Evolutionary conservation across 2,888 invertebrate species (phyloP).

Genomic region (Branchellion lobata): DNA sequence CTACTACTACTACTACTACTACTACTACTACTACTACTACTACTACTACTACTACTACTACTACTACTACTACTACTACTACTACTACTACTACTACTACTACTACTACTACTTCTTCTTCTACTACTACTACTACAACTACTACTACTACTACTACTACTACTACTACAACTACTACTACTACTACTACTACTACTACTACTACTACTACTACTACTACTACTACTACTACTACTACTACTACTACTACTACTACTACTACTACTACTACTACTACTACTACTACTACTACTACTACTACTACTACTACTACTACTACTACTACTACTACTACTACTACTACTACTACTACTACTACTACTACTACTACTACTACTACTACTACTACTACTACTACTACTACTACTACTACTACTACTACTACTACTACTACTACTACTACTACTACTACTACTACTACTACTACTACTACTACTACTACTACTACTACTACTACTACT

Average conservation of each 20-base stretch:
- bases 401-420: constrained; percentile 44
- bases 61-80: constrained; percentile 41
- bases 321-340: constrained; percentile 28
- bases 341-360: constrained; percentile 44
- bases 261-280: constrained; percentile 38
- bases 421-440: constrained; percentile 44
- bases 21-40: constrained; percentile 40
- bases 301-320: constrained; percentile 16
- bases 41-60: constrained; percentile 31
- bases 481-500: constrained; percentile 31
- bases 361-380: constrained; percentile 44
- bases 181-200: constrained; percentile 29
- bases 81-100: constrained; percentile 40
- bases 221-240: constrained; percentile 37
- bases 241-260: constrained; percentile 38
- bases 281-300: neutral
- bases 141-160: constrained; percentile 33
- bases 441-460: constrained; percentile 44
- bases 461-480: constrained; percentile 45
- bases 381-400: constrained; percentile 44
- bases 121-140: too few relatives aligned
- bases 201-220: constrained; percentile 34
- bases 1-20: neutral
- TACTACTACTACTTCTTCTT: constrained; percentile 23
- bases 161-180: neutral